A percentile compares a stretch with the other conserved stretches of the same genome.
phyloP scores from a whole-genome alignment of 2,113 vertebrate genomes.

The Galbula dea region DNA sequence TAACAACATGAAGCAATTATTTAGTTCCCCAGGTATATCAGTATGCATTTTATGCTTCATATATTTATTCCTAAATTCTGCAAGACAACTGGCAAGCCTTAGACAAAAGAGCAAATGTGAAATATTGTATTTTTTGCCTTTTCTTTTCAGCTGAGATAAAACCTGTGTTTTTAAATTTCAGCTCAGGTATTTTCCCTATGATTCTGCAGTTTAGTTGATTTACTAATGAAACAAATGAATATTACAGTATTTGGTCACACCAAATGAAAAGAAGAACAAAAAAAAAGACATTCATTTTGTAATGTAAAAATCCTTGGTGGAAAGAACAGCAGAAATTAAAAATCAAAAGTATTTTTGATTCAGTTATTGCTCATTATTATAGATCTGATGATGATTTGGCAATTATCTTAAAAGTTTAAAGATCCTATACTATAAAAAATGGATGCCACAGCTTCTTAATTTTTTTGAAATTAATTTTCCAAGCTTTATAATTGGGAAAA shows the following conservation, averaged over 20 bases:
- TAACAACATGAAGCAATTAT: not conserved
- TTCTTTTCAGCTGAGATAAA: not conserved
- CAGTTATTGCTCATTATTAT: not conserved
- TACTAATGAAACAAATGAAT: not conserved
- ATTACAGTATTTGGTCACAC: not conserved
- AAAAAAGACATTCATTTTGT: not conserved
- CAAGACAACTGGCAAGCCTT: not conserved
- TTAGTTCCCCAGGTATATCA: not conserved
- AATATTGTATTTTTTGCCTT: not conserved
- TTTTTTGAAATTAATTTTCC: not conserved
- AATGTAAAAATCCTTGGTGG: not conserved
- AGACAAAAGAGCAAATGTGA: not conserved
- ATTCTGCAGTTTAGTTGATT: not conserved
- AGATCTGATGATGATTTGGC: not conserved
- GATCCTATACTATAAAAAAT: not conserved
- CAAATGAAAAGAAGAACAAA: not conserved
- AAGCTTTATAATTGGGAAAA: not conserved
- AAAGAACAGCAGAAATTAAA: not conserved
- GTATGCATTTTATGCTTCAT: not conserved
- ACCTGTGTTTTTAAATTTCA: not conserved
- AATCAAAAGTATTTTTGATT: not conserved
- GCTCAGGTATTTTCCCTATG: not conserved
- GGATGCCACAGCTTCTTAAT: not conserved
- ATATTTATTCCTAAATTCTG: not conserved
- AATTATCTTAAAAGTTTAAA: not conserved